phyloP scores from a whole-genome alignment of 1,140 invertebrate genomes.

The Caenorhabditis tropicalis region DNA sequence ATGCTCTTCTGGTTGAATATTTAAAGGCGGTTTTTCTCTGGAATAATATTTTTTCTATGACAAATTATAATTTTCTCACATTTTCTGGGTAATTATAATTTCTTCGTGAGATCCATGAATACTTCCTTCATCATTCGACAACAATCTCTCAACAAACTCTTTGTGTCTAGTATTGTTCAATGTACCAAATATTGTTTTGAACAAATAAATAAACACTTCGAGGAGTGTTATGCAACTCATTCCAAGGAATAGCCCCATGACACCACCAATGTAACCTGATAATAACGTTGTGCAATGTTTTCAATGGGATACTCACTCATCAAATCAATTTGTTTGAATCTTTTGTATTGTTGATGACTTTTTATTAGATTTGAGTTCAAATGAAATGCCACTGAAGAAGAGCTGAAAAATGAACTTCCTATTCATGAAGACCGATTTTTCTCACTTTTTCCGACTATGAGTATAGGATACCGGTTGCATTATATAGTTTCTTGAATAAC shows the following conservation, averaged over 20 bases:
- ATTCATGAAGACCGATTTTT: background rate
- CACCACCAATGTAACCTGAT: slow-evolving; percentile 54
- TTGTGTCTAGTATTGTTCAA: slow-evolving; percentile 45
- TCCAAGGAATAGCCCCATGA: slow-evolving; percentile 56
- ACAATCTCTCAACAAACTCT: slow-evolving; percentile 40
- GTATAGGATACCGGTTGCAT: background rate
- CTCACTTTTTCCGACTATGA: background rate
- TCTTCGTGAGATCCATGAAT: slow-evolving; percentile 51
- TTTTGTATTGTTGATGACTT: slow-evolving; percentile 46
- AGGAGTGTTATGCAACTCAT: slow-evolving; percentile 56
- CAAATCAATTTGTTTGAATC: slow-evolving; percentile 53
- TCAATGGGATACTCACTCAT: slow-evolving; percentile 52
- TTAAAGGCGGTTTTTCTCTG: background rate
- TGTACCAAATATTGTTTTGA: slow-evolving; percentile 56
- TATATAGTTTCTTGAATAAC: background rate
- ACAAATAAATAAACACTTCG: slow-evolving; percentile 57
- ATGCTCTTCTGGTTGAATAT: background rate
- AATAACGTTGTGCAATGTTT: background rate
- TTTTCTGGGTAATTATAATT: slow-evolving; percentile 51
- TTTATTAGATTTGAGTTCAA: background rate
- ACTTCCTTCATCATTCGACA: slow-evolving; percentile 29
- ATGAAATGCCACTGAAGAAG: background rate
- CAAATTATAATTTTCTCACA: background rate
- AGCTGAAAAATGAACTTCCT: background rate
- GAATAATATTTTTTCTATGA: background rate